Percentiles rank a stretch among this genome's conserved stretches.
These are phyloP conservation scores for Tethya wilhelma DNA, from an alignment of 37 sponge, comb jelly and placozoan genomes.

Conservation along the genomic window DNA sequence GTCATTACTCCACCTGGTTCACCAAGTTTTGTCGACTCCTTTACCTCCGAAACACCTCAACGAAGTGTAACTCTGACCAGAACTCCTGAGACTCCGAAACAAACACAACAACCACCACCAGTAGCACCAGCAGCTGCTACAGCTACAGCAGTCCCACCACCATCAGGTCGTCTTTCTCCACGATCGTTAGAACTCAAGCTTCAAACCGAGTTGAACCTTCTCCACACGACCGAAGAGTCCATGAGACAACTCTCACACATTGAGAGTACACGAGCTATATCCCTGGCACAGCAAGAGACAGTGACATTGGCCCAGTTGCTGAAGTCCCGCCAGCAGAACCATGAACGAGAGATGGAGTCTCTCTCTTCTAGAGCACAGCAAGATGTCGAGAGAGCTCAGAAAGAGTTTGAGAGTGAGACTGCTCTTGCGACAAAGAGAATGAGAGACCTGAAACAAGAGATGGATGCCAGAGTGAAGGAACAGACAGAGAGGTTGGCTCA, in stretches of 20 bases:
- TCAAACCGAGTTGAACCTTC: constrained; percentile 57
- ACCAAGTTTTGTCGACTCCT: constrained; percentile 33
- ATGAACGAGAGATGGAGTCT: constrained; percentile 14
- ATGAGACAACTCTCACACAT: constrained; percentile 56
- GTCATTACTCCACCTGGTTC: constrained; percentile 55
- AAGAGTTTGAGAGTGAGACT: constrained; percentile 6
- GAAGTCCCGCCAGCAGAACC: constrained; percentile 37
- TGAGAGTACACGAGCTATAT: constrained; percentile 48
- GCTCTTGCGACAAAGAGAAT: neutral
- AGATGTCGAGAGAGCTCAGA: constrained; percentile 12
- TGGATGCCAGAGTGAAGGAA: neutral
- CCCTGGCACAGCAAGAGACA: constrained; percentile 70
- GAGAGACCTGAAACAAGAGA: constrained; percentile 11
- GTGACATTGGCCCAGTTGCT: constrained; percentile 64
- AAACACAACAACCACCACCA: neutral
- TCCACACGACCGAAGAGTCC: constrained; percentile 67
- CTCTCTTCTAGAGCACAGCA: constrained; percentile 1
- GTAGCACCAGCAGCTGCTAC: neutral
- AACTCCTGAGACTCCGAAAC: neutral
- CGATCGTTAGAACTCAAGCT: constrained; percentile 62
- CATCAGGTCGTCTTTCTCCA: constrained; percentile 57
- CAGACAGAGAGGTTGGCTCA: constrained; percentile 12
- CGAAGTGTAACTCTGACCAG: neutral
- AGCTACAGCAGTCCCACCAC: neutral
- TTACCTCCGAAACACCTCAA: neutral